Evolutionary conservation across 2,888 invertebrate genomes (phyloP).

Genomic region (Microctonus brassicae): DNA sequence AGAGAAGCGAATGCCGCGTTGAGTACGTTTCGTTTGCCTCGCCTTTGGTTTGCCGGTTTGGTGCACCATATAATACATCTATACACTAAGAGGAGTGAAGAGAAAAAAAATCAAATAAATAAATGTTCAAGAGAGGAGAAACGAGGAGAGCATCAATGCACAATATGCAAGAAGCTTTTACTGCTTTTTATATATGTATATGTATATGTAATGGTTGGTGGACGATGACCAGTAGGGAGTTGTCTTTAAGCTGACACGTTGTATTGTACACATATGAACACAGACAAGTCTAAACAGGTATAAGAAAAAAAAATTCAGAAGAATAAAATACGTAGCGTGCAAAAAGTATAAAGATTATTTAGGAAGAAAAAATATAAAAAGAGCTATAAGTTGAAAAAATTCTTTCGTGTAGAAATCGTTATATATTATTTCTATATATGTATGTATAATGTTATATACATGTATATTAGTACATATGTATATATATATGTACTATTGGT

Average conservation of each 20-base stretch:
- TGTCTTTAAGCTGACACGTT: neutral
- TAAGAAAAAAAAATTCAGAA: neutral
- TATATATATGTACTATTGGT: neutral
- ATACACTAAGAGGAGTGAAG: neutral
- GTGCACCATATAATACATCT: slow-evolving; percentile 2
- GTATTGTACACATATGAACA: neutral
- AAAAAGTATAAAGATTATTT: neutral
- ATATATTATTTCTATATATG: neutral
- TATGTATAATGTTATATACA: neutral
- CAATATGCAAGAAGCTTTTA: slow-evolving; percentile 15
- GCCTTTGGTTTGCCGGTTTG: slow-evolving; percentile 50
- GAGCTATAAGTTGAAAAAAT: neutral
- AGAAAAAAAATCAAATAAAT: too few relatives aligned
- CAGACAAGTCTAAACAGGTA: neutral
- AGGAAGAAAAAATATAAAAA: neutral
- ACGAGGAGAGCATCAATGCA: neutral
- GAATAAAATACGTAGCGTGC: neutral
- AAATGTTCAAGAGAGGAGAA: neutral
- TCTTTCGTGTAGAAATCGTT: neutral
- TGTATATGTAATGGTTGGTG: neutral
- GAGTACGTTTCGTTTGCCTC: slow-evolving; percentile 58
- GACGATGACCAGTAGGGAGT: slow-evolving; percentile 10
- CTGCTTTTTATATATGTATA: neutral
- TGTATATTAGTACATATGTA: neutral
- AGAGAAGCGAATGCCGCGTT: slow-evolving; percentile 54